These are phyloP conservation scores for Poeciliopsis retropinna DNA, from an alignment of 2,113 vertebrate genomes.

Conservation along the genomic window DNA sequence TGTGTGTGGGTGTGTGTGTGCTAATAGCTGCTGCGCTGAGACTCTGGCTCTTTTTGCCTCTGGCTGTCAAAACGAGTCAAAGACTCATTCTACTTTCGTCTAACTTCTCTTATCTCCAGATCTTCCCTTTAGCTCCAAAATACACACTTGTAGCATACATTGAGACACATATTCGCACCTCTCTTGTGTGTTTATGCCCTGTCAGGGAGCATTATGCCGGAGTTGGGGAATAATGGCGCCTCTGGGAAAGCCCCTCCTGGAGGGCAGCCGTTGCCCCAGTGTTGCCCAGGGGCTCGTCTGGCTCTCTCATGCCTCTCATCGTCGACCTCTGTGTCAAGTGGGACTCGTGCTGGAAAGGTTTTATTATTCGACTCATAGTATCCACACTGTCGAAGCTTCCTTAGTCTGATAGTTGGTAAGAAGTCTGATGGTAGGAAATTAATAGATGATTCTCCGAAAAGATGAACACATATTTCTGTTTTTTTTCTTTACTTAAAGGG, in stretches of 20 bases:
- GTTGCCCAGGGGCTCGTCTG: constrained; percentile 47
- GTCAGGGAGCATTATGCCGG: constrained; percentile 57
- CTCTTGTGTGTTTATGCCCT: constrained; percentile 60
- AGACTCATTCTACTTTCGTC: constrained; percentile 8
- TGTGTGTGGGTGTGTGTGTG: background rate
- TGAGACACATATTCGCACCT: constrained; percentile 11
- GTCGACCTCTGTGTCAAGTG: constrained; percentile 4
- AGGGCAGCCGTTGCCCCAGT: constrained; percentile 25
- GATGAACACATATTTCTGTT: too few species aligned
- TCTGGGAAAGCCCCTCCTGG: constrained; percentile 64
- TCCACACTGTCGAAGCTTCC: background rate
- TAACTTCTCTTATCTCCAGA: constrained; percentile 33
- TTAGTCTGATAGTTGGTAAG: background rate
- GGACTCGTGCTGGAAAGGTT: constrained; percentile 12
- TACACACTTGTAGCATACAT: constrained; percentile 23
- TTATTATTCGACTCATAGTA: background rate
- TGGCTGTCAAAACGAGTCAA: constrained; percentile 10
- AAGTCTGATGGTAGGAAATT: too few species aligned
- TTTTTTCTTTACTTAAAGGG: too few species aligned
- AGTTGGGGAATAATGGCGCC: constrained; percentile 51
- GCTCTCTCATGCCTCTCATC: constrained; percentile 16
- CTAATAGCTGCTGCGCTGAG: constrained; percentile 65
- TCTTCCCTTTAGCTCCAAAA: constrained; percentile 31
- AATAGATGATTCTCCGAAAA: too few species aligned
- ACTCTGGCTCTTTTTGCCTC: constrained; percentile 47